A percentile compares a stretch with the other conserved stretches of the same genome.
Evolutionary conservation across 1,140 invertebrate species (phyloP).

Genomic region (Drosophila watanabei): DNA sequence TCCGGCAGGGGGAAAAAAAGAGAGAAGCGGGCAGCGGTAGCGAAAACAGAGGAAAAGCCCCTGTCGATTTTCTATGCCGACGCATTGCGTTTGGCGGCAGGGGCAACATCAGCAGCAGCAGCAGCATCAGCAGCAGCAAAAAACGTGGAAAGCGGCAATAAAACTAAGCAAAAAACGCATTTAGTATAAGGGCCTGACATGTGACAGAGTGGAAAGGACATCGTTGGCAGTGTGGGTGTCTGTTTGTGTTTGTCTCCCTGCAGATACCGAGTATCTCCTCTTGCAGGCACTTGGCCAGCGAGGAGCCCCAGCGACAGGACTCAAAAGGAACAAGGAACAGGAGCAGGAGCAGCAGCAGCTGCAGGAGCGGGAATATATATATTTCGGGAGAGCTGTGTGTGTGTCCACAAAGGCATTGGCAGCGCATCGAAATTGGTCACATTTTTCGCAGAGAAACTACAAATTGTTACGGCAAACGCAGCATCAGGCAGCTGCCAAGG

Average conservation of each 20-base stretch:
- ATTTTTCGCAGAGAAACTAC: constrained; percentile 43
- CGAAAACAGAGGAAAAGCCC: constrained; percentile 32
- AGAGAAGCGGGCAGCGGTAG: neutral
- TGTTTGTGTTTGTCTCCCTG: constrained; percentile 54
- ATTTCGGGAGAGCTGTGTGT: neutral
- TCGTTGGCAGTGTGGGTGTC: constrained; percentile 1
- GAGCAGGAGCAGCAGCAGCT: neutral
- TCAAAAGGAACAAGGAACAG: constrained; percentile 19
- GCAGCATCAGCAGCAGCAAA: constrained; percentile 2
- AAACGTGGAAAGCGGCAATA: constrained; percentile 58
- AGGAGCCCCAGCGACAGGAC: constrained; percentile 16
- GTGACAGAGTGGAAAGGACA: constrained; percentile 50
- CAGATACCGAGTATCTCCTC: constrained; percentile 46
- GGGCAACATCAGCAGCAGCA: neutral
- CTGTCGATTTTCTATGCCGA: constrained; percentile 74
- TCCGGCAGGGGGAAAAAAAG: constrained; percentile 7
- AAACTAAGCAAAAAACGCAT: constrained; percentile 81
- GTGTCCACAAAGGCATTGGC: constrained; percentile 31
- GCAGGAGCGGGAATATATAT: constrained; percentile 4
- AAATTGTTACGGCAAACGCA: constrained; percentile 41
- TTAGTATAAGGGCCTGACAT: constrained; percentile 72
- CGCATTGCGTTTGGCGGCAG: constrained; percentile 58
- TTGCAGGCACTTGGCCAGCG: constrained; percentile 51
- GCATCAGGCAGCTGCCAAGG: neutral
- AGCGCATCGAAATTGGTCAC: constrained; percentile 54